A percentile compares a stretch with the other conserved stretches of the same genome.
Evolutionary conservation across 2,888 invertebrate species (phyloP).

Genomic region (Morpho helenor): DNA sequence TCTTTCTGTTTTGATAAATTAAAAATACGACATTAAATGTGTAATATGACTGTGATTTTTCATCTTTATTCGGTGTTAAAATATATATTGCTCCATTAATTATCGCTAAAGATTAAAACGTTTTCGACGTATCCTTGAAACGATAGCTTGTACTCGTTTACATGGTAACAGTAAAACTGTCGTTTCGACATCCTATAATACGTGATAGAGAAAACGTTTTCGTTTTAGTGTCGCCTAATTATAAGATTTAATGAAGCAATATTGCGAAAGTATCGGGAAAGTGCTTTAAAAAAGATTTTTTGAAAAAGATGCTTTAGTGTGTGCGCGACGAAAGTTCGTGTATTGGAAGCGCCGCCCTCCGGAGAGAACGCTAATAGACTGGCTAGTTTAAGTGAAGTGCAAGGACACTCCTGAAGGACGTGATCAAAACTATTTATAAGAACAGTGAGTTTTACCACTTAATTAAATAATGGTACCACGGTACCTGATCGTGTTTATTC

Average conservation of each 20-base stretch:
- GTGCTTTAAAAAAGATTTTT: neutral
- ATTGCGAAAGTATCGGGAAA: neutral
- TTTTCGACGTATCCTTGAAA: slow-evolving; percentile 8
- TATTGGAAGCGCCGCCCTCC: slow-evolving; percentile 16
- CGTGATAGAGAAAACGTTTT: slow-evolving; percentile 5
- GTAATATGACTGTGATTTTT: slow-evolving; percentile 3
- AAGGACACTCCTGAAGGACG: slow-evolving; percentile 59
- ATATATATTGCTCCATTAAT: neutral
- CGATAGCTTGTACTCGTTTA: slow-evolving; percentile 11
- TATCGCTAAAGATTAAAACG: neutral
- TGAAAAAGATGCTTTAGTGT: neutral
- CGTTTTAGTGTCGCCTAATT: neutral
- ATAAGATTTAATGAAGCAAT: neutral
- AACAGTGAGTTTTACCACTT: slow-evolving; percentile 36
- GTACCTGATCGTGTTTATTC: slow-evolving; percentile 50
- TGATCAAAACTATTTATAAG: slow-evolving; percentile 49
- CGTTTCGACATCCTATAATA: slow-evolving; percentile 2
- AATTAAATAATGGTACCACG: slow-evolving; percentile 34
- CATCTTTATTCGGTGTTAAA: neutral
- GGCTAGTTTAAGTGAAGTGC: slow-evolving; percentile 77
- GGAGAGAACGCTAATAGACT: slow-evolving; percentile 77
- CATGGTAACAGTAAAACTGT: slow-evolving; percentile 10
- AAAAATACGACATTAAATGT: neutral
- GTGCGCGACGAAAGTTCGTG: slow-evolving; percentile 13
- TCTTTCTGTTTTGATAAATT: too few species aligned